Conservation (phyloP, 2,113 vertebrate species). For the Sylvietta virens region DNA sequence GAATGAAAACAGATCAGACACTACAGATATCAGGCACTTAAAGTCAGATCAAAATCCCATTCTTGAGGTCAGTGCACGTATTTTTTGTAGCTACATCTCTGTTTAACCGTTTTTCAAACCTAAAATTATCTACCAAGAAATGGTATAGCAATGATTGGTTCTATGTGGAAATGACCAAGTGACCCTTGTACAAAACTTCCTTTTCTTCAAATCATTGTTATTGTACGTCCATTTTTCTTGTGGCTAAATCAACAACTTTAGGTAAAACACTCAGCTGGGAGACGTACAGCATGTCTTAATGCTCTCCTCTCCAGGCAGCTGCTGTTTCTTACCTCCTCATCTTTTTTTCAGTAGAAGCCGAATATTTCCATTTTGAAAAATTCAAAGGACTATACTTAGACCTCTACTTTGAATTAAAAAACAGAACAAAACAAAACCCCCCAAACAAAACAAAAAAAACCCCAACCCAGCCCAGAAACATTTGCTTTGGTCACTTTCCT, state of each 20-base stretch:
- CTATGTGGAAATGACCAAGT: neutral
- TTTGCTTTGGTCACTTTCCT: neutral
- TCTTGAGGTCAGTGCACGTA: neutral
- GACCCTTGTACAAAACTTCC: neutral
- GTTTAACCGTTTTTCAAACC: neutral
- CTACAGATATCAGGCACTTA: neutral
- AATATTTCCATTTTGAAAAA: neutral
- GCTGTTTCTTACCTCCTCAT: neutral
- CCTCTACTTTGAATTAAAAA: neutral
- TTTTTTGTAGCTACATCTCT: neutral
- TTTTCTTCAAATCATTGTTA: neutral
- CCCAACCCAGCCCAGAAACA: accelerated
- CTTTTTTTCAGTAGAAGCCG: neutral
- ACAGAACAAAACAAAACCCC: accelerated
- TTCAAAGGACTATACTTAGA: neutral
- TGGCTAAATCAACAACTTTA: neutral
- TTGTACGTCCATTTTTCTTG: neutral
- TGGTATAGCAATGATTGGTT: neutral
- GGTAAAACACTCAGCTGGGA: neutral
- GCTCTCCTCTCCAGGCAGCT: neutral
- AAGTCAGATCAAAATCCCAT: neutral
- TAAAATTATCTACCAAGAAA: neutral
- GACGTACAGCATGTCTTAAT: neutral
- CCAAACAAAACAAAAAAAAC: neutral
- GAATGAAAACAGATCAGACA: neutral